Percentiles rank a stretch among this genome's conserved stretches.
Conservation (phyloP, 1,140 invertebrate genomes). For the Nasonia giraulti region DNA sequence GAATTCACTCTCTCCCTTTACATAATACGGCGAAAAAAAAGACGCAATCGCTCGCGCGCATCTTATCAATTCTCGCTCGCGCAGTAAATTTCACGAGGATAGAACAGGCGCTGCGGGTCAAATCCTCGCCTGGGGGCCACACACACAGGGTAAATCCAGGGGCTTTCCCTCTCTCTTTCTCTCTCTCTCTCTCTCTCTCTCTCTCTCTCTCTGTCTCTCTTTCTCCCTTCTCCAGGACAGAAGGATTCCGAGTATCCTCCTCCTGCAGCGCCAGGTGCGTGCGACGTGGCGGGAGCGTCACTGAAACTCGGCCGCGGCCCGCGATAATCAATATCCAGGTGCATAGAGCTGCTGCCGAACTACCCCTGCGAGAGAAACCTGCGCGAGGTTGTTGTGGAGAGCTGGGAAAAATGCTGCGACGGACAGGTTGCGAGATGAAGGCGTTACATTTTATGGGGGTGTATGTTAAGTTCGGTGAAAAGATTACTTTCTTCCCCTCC, state of each 20-base stretch:
- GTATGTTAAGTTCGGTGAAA: not conserved
- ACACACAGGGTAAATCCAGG: not conserved
- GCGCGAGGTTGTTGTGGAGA: not conserved
- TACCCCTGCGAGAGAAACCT: not conserved
- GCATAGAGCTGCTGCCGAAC: not conserved
- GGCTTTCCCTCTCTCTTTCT: not conserved
- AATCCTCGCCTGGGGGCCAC: not conserved
- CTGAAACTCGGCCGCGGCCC: constrained; percentile 3
- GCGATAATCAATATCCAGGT: constrained; percentile 43
- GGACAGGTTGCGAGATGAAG: not conserved
- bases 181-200: no score
- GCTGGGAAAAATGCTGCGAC: not conserved
- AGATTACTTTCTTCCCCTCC: no score
- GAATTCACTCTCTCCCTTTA: not conserved
- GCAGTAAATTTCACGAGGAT: constrained; percentile 23
- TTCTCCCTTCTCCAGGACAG: no score
- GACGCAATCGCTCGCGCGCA: not conserved
- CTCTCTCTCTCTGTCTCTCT: no score
- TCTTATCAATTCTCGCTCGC: constrained; percentile 18
- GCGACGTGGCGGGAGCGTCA: not conserved
- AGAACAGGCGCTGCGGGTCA: not conserved
- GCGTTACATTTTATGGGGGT: not conserved
- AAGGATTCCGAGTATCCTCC: not conserved
- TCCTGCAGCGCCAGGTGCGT: not conserved
- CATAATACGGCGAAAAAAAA: not conserved